phyloP scores from a whole-genome alignment of 2,113 vertebrate genomes.

The Alouatta palliata region DNA sequence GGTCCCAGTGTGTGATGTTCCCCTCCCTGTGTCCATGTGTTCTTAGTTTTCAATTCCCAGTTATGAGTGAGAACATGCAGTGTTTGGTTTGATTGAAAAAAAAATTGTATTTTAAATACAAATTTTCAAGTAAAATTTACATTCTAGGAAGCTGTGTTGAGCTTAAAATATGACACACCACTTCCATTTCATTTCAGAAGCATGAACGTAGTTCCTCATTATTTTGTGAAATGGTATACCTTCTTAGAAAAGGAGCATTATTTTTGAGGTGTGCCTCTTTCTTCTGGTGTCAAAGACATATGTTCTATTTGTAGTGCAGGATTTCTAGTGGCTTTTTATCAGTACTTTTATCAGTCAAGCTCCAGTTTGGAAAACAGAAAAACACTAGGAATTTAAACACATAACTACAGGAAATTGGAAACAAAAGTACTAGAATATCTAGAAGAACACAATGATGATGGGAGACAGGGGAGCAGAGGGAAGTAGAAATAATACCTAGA shows the following conservation, averaged over 20 bases:
- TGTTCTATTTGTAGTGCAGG: background rate
- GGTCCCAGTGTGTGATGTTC: no score
- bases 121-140: background rate
- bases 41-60: no score
- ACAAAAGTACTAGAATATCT: background rate
- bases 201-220: background rate
- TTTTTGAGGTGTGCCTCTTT: background rate
- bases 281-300: background rate
- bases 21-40: no score
- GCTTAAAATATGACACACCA: background rate
- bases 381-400: background rate
- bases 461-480: background rate
- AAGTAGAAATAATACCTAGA: background rate
- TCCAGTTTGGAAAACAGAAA: background rate
- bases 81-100: background rate
- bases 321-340: background rate
- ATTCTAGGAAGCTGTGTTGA: background rate
- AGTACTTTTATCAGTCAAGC: background rate
- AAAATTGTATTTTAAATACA: background rate
- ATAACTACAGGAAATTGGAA: background rate
- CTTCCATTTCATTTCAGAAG: background rate
- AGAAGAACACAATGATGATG: background rate
- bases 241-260: background rate
- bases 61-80: no score
- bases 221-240: background rate